Evolutionary conservation across 2,888 invertebrate species (phyloP).

Genomic region (Morpho achilles): DNA sequence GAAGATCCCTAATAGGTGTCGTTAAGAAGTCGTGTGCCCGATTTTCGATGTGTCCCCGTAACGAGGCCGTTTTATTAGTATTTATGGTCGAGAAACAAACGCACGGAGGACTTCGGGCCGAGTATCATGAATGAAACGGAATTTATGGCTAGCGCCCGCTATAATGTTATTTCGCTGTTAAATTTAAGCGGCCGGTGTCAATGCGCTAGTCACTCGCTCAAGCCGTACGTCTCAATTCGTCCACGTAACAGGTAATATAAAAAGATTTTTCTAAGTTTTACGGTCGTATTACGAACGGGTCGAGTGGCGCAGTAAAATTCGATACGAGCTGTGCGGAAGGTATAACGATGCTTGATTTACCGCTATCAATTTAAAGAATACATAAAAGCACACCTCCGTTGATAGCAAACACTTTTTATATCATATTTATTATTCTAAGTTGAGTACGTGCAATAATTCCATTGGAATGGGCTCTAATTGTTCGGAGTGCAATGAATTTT

Average conservation of each 20-base stretch:
- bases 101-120: conserved; percentile 47
- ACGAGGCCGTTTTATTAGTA: conserved; percentile 76
- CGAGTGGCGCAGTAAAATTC: conserved; percentile 63
- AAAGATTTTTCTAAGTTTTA: conserved; percentile 73
- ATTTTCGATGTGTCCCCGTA: conserved; percentile 75
- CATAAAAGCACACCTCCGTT: conserved; percentile 63
- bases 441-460: conserved; percentile 8
- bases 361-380: conserved; percentile 66
- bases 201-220: conserved; percentile 26
- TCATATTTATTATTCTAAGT: conserved; percentile 8
- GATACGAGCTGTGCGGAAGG: conserved; percentile 60
- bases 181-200: conserved; percentile 41
- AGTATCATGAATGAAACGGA: conserved; percentile 67
- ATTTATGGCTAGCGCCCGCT: conserved; percentile 70
- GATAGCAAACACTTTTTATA: conserved; percentile 16
- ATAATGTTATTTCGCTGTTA: conserved; percentile 49
- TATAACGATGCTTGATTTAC: conserved; percentile 71
- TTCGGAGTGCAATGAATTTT: conserved; percentile 18
- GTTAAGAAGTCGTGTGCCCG: conserved; percentile 78
- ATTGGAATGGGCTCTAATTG: conserved; percentile 6
- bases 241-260: conserved; percentile 49
- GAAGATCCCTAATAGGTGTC: conserved; percentile 78
- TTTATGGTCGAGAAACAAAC: conserved; percentile 73
- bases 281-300: conserved; percentile 58
- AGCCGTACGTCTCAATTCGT: conserved; percentile 43